Conservation (phyloP, 2,113 vertebrate genomes). For the Lanius collurio region DNA sequence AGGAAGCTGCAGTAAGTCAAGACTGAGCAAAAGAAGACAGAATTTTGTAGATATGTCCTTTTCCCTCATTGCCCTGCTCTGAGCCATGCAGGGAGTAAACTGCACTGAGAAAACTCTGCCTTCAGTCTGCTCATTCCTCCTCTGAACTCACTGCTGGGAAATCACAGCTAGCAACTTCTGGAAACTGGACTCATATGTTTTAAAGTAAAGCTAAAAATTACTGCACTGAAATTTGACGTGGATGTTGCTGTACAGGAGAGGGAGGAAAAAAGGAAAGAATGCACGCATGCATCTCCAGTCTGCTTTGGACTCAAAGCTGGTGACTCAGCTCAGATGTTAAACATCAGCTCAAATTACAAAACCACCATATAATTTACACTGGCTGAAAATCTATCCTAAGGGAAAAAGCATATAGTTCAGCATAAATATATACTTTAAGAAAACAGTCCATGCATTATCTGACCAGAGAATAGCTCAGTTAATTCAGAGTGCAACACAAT, state of each 20-base stretch:
- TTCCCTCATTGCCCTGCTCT: not conserved
- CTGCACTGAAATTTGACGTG: not conserved
- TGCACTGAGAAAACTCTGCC: not conserved
- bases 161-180: not conserved
- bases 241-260: not conserved
- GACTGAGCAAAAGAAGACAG: not conserved
- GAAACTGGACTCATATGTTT: not conserved
- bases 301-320: slow-evolving; percentile 4
- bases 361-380: slow-evolving; percentile 29
- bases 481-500: not conserved
- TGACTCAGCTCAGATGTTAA: slow-evolving; percentile 59
- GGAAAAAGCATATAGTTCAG: slow-evolving; percentile 17
- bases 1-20: accelerated
- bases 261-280: not conserved
- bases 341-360: slow-evolving; percentile 45
- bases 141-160: not conserved
- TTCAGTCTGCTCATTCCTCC: not conserved
- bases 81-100: not conserved
- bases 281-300: not conserved
- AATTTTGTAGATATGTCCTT: not conserved
- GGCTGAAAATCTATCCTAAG: not conserved
- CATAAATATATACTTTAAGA: not conserved
- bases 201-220: slow-evolving; percentile 7
- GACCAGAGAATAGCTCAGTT: not conserved
- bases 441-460: not conserved